Base-by-base conservation (phyloP, 2,888 invertebrate species). In the Steinernema scapterisci region DNA sequence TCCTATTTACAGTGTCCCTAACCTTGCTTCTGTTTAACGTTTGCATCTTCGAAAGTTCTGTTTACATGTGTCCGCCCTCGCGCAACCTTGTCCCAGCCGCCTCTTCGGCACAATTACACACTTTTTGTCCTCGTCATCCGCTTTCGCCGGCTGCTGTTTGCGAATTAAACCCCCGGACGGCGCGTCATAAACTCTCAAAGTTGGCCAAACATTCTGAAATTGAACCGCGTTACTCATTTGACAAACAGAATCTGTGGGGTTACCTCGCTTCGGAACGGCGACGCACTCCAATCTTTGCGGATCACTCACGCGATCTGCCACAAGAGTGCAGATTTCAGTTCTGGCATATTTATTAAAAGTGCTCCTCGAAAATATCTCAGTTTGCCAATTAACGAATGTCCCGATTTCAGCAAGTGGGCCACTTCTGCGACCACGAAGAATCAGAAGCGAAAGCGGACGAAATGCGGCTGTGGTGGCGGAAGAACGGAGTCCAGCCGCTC, bases 181-280 rank as follows among this genome's bases (percentile, higher is more conserved):
- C 7, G 25, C 54, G 54, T 54, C 54, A 63, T 31, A 31, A 63
- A 63, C 31, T 27, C 63, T 54, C 63, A 25, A 31, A 31, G 7
- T n/a, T 6, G 31, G 63, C 63, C 63, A 63, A 31, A 27, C 63
- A 63, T 13, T 38, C 25, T 21, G 38, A 63, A 54, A 48, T 16
- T 16, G 48, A 19, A 16, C 23, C 63, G 38, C 13, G 23, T 63
- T 16, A 25, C 25, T 16, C 63, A 38, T 16, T 48, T 19, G 48
- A 27, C 27, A 63, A 63, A 63, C 19, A 63, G 63, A 63, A 63
- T 63, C 63, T n/a, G n/a, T n/a, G n/a, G n/a, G 25, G 63, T 63
- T 63, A 63, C 63, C 63, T 63, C 38, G 38, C 38, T 38, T 38
- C 38, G 38, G 38, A 38, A 38, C 38, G 63, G 25, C 38, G 63